These are phyloP conservation scores for Clupea harengus DNA, from an alignment of 2,113 vertebrate genomes.

Conservation along the genomic window DNA sequence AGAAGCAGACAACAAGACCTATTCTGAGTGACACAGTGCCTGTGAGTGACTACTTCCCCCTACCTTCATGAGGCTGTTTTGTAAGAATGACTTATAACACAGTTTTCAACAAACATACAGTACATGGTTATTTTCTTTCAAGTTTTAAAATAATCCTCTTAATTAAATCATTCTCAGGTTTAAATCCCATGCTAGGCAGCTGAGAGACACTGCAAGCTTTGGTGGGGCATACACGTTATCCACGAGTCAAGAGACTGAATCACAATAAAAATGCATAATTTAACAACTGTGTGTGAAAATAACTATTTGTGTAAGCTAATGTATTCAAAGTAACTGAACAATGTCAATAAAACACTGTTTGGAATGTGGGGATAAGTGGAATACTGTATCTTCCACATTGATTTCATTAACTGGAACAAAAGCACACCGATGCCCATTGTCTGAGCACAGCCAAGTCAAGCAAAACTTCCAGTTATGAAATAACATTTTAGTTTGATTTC, in stretches of 20 bases:
- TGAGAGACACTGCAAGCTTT: too few relatives aligned
- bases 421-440: not conserved
- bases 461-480: not conserved
- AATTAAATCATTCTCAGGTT: not conserved
- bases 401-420: conserved; percentile 4
- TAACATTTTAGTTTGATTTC: conserved; percentile 12
- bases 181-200: not conserved
- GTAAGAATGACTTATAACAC: too few relatives aligned
- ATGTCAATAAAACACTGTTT: not conserved
- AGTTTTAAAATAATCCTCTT: not conserved
- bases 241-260: not conserved
- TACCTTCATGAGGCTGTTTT: too few relatives aligned
- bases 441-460: not conserved
- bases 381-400: not conserved
- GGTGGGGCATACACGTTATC: not conserved
- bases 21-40: too few relatives aligned
- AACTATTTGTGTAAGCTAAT: not conserved
- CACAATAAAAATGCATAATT: not conserved
- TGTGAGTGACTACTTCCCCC: too few relatives aligned
- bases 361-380: not conserved
- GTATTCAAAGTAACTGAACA: not conserved
- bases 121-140: not conserved
- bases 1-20: not conserved
- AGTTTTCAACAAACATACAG: not conserved
- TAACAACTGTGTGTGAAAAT: not conserved